phyloP scores from a whole-genome alignment of 2,113 vertebrate species.

The Canis aureus region DNA sequence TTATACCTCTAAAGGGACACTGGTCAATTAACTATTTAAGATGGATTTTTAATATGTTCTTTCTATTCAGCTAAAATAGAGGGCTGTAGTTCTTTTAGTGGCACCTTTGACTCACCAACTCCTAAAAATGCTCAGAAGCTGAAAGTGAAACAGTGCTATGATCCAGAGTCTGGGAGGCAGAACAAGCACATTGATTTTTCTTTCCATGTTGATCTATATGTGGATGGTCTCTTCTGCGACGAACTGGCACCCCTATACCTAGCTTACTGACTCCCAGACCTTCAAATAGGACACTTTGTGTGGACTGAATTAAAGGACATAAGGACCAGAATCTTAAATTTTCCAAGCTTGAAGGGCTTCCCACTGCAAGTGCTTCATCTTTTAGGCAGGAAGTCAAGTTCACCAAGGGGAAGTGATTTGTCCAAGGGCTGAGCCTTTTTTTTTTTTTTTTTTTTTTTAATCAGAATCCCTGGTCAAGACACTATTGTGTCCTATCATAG shows the following conservation, averaged over 20 bases:
- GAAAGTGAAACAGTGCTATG: not conserved
- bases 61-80: conserved; percentile 1
- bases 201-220: fast-evolving
- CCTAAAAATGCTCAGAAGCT: not conserved
- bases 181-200: not conserved
- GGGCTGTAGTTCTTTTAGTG: not conserved
- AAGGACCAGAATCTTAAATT: not conserved
- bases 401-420: not conserved
- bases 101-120: not conserved
- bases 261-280: not conserved
- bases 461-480: not conserved
- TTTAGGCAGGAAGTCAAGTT: not conserved
- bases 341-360: not conserved
- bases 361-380: not conserved
- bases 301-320: not conserved
- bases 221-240: not conserved
- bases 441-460: not conserved
- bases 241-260: not conserved
- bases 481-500: not conserved
- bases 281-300: fast-evolving
- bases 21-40: not conserved
- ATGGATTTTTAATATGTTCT: not conserved
- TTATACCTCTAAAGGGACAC: not conserved
- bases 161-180: not conserved
- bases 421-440: not conserved